Percentiles rank a stretch among this genome's conserved stretches.
These are phyloP conservation scores for Corydoras sp. DNA, from an alignment of 2,113 vertebrate species.

Conservation along the genomic window DNA sequence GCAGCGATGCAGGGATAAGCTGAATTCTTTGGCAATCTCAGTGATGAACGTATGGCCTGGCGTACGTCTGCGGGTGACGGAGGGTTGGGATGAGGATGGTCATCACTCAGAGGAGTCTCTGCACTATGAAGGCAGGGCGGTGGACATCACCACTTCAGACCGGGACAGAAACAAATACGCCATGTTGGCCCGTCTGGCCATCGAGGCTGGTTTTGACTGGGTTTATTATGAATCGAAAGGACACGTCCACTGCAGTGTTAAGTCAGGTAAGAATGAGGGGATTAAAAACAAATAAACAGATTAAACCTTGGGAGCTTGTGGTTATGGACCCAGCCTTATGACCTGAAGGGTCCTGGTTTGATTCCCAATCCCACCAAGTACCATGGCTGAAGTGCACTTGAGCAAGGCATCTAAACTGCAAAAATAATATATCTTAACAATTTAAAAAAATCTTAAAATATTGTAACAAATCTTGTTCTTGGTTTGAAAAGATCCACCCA, in stretches of 20 bases:
- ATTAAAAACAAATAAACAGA: neutral
- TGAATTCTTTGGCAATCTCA: slow-evolving; percentile 65
- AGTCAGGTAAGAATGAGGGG: slow-evolving; percentile 58
- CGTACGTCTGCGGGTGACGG: slow-evolving; percentile 61
- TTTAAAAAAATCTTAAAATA: too few relatives aligned
- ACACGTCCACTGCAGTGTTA: slow-evolving; percentile 69
- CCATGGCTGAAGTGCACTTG: too few relatives aligned
- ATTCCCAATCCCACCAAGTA: too few relatives aligned
- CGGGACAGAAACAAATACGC: slow-evolving; percentile 66
- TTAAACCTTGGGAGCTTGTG: too few relatives aligned
- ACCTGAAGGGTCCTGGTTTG: too few relatives aligned
- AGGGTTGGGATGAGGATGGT: slow-evolving; percentile 69
- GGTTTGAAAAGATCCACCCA: too few relatives aligned
- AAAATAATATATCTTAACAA: too few relatives aligned
- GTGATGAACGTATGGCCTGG: slow-evolving; percentile 68
- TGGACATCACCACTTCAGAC: slow-evolving; percentile 41
- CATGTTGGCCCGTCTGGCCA: slow-evolving; percentile 63
- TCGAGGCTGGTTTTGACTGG: slow-evolving; percentile 68
- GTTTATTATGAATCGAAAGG: slow-evolving; percentile 69
- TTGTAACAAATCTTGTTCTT: too few relatives aligned
- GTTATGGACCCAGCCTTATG: too few relatives aligned
- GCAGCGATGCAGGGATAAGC: slow-evolving; percentile 67
- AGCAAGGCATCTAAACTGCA: too few relatives aligned
- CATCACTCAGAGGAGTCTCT: slow-evolving; percentile 67
- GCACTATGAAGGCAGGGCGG: slow-evolving; percentile 64